Evolutionary conservation across 2,797 vertebrate species (phyloP), one percentile per base, ranked within the genome.

Genomic region (Benthosema pterotum): DNA sequence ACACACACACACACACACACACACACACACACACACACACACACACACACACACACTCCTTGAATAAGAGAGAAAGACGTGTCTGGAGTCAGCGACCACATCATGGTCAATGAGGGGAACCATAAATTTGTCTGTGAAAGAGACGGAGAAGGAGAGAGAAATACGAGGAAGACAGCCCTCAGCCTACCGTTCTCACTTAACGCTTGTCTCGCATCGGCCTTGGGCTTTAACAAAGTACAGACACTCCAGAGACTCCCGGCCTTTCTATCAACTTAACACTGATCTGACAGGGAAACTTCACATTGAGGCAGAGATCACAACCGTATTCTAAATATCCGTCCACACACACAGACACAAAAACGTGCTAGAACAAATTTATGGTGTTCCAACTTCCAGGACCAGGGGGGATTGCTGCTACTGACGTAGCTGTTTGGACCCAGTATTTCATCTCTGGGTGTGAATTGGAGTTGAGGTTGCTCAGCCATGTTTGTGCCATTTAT

Each of bases 61-160:
- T 80, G 84, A 71, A 85, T n/a, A n/a, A n/a, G 78, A 52, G 73
- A 77, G 78, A 82, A 68, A 84, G 71, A 81, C 78, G 78, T 67
- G 72, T 88, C 90, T 90, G 79, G 78, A 77, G 81, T 38, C 61
- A 70, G 66, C 78, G 77, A 83, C 87, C 82, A 63, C 79, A 88
- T 69, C 71, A 78, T 8, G 67, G 82, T 82, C 69, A 65, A 67
- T 38, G 65, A 82, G 74, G 74, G 74, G 59, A 85, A 78, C 76
- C 73, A 79, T 79, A 78, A 84, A 87, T 74, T 72, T 73, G 74
- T 68, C 69, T 68, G 75, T 17, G 46, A 72, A 58, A 75, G 9
- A 61, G 9, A 61, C 3, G 18, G 49, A 71, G 47, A 71, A 60
- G 78, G 68, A 45, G 63, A 38, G 18, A 42, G 28, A 75, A 71